Evolutionary conservation across 2,888 invertebrate genomes (phyloP).

Genomic region (Zaprionus obscuricornis): DNA sequence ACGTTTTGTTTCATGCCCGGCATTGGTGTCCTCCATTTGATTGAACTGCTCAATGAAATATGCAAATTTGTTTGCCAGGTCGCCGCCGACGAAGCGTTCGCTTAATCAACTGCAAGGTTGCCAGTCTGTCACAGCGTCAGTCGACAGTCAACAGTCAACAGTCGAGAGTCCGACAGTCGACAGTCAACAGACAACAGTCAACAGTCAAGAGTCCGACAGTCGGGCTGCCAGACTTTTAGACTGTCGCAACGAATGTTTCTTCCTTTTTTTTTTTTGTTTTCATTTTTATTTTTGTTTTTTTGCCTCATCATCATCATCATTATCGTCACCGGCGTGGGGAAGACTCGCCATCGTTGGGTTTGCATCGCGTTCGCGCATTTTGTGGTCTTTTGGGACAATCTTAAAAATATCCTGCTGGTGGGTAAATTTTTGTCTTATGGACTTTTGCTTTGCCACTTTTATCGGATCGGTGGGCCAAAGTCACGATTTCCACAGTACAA

Average conservation of each 20-base stretch:
- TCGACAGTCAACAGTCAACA: constrained; percentile 11
- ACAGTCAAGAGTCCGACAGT: constrained; percentile 6
- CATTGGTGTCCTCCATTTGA: constrained; percentile 76
- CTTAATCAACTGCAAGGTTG: constrained; percentile 71
- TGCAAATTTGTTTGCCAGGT: constrained; percentile 75
- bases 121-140: constrained; percentile 9
- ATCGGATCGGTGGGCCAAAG: constrained; percentile 81
- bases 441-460: constrained; percentile 70
- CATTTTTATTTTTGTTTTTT: constrained; percentile 8
- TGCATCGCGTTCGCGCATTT: constrained; percentile 57
- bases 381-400: constrained; percentile 77
- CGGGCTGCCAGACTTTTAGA: background rate
- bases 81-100: constrained; percentile 49
- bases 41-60: constrained; percentile 83
- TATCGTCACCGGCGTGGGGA: constrained; percentile 10
- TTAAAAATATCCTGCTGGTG: constrained; percentile 83
- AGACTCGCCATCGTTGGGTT: constrained; percentile 52
- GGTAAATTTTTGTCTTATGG: constrained; percentile 75
- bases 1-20: constrained; percentile 61
- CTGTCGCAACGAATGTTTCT: constrained; percentile 44
- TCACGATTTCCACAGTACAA: constrained; percentile 78
- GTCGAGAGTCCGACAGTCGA: too few species aligned
- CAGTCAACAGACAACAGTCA: too few species aligned
- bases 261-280: constrained; percentile 50
- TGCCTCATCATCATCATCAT: constrained; percentile 42